Conservation (phyloP, 2,888 invertebrate species). For the Dasysyrphus tricinctus region DNA sequence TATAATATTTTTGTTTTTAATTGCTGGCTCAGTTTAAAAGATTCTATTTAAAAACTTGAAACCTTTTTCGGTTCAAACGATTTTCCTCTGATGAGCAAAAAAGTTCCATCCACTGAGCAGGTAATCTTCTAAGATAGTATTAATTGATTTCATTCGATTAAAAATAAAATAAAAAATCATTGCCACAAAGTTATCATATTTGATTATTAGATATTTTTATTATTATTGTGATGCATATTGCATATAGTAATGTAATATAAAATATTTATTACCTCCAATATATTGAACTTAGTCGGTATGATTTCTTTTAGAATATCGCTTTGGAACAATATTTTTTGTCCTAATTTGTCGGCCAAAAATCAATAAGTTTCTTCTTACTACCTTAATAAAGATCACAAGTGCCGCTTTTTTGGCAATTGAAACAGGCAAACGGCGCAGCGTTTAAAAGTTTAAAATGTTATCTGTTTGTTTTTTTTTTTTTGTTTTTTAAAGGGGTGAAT, state of each 20-base stretch:
- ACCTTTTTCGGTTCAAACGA: too few species aligned
- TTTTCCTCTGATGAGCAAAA: too few species aligned
- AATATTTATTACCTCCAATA: background rate
- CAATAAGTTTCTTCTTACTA: slow-evolving; percentile 18
- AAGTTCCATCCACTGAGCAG: background rate
- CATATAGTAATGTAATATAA: background rate
- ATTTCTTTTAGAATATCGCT: background rate
- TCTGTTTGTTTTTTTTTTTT: slow-evolving; percentile 13
- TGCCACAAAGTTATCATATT: background rate
- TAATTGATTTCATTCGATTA: background rate
- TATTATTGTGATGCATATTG: background rate
- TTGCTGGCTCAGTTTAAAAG: too few species aligned
- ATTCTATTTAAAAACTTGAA: too few species aligned
- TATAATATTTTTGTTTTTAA: too few species aligned
- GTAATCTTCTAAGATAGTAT: background rate
- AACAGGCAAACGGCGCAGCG: slow-evolving; percentile 24
- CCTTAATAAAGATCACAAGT: slow-evolving; percentile 63
- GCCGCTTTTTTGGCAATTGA: slow-evolving; percentile 56
- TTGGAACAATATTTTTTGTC: background rate
- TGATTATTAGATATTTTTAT: background rate
- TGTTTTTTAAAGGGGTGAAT: background rate
- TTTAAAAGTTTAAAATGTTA: slow-evolving; percentile 31
- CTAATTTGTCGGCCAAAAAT: slow-evolving; percentile 56
- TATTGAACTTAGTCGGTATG: background rate
- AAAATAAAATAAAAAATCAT: background rate